These are phyloP conservation scores for Chionis minor DNA, from an alignment of 2,113 vertebrate species.

Conservation along the genomic window DNA sequence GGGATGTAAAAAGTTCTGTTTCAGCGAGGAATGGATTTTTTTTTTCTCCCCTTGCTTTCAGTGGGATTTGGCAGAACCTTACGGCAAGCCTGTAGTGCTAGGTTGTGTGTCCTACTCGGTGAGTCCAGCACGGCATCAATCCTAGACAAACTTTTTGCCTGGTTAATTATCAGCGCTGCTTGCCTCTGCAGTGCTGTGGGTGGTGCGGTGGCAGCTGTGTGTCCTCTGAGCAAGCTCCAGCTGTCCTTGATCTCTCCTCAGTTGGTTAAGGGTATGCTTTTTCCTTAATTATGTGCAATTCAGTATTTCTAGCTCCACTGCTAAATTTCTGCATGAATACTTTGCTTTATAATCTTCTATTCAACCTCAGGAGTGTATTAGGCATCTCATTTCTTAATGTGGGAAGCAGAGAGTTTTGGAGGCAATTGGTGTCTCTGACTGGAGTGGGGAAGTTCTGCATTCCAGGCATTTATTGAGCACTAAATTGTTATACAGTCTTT, in stretches of 20 bases:
- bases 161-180: background rate
- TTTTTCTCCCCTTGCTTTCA: background rate
- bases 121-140: background rate
- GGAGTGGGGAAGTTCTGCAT: background rate
- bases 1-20: background rate
- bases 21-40: background rate
- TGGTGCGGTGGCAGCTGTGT: background rate
- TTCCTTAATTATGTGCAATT: background rate
- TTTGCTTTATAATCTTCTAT: background rate
- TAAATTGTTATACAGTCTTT: background rate
- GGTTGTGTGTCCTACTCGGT: background rate
- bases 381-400: background rate
- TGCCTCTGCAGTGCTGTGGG: background rate
- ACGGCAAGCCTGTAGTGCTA: accelerated
- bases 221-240: background rate
- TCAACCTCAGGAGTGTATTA: background rate
- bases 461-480: background rate
- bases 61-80: background rate
- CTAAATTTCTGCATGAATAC: background rate
- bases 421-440: background rate
- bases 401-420: background rate
- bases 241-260: background rate
- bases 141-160: background rate
- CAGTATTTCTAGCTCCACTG: background rate
- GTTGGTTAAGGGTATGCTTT: background rate